These are phyloP conservation scores for Bombus consobrinus DNA, from an alignment of 1,140 invertebrate genomes.

Conservation along the genomic window DNA sequence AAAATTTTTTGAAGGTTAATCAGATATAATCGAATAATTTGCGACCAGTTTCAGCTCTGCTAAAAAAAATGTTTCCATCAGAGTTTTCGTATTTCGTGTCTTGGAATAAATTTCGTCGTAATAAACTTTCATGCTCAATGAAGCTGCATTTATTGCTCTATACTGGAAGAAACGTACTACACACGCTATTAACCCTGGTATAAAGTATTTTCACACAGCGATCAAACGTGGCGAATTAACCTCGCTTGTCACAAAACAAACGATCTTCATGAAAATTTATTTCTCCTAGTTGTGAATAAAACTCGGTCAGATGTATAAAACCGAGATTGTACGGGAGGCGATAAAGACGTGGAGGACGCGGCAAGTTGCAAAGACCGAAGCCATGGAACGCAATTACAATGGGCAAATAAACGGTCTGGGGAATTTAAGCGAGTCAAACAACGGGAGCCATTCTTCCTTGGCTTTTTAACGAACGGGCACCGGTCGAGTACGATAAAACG, in stretches of 20 bases:
- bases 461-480: constrained; percentile 3
- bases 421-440: background rate
- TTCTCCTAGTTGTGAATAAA: background rate
- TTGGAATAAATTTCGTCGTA: background rate
- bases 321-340: too few relatives aligned
- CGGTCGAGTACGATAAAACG: background rate
- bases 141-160: too few relatives aligned
- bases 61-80: background rate
- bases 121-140: background rate
- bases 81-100: background rate
- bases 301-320: too few relatives aligned
- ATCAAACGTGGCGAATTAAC: background rate
- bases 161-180: background rate
- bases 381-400: background rate
- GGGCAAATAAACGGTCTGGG: too few relatives aligned
- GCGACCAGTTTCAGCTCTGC: background rate
- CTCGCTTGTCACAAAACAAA: background rate
- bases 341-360: too few relatives aligned
- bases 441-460: background rate
- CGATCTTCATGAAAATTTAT: background rate
- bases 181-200: too few relatives aligned
- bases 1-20: too few relatives aligned
- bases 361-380: background rate
- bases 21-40: background rate
- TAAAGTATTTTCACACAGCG: background rate